These are phyloP conservation scores for Trypoxylus dichotomus DNA, from an alignment of 1,140 invertebrate species.

Conservation along the genomic window DNA sequence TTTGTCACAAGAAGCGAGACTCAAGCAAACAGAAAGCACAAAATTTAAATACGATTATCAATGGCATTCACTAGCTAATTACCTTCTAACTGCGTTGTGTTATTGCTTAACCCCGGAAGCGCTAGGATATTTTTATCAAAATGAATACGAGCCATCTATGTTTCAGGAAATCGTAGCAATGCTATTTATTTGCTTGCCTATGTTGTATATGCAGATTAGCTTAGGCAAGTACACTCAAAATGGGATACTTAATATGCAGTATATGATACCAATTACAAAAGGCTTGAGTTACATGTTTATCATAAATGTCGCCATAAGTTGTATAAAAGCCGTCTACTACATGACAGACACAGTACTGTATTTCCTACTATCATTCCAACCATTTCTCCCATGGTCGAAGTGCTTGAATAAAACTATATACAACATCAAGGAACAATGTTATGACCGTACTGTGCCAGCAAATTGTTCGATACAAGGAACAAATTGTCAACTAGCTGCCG, in stretches of 20 bases:
- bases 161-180: not conserved
- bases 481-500: not conserved
- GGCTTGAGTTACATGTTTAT: not conserved
- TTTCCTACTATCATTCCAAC: conserved; percentile 21
- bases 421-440: not conserved
- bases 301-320: not conserved
- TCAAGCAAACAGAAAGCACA: not conserved
- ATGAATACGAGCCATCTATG: not conserved
- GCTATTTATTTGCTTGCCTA: conserved; percentile 10
- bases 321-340: not conserved
- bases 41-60: not conserved
- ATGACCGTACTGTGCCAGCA: not conserved
- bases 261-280: conserved; percentile 10
- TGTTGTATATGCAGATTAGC: conserved; percentile 19
- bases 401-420: not conserved
- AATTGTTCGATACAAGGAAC: not conserved
- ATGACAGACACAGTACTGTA: not conserved
- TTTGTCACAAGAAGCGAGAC: not conserved
- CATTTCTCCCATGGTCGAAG: not conserved
- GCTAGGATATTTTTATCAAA: not conserved
- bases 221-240: conserved; percentile 23
- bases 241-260: not conserved
- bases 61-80: not conserved
- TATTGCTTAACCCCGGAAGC: not conserved
- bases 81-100: not conserved